Evolutionary conservation across 1,140 invertebrate genomes (phyloP).

Genomic region (Drosophila serrata): DNA sequence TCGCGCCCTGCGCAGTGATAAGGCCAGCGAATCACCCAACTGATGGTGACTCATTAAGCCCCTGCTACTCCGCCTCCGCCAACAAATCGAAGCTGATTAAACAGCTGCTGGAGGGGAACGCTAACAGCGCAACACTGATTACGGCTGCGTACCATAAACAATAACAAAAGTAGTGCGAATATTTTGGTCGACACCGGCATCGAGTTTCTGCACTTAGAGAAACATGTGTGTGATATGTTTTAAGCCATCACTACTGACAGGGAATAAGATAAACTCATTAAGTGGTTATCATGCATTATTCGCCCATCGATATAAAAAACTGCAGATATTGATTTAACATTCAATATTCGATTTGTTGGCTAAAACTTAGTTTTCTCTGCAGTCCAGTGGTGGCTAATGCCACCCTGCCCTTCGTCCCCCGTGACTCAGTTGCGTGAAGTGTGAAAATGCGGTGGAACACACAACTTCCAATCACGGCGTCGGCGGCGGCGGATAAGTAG

Average conservation of each 20-base stretch:
- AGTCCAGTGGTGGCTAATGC: neutral
- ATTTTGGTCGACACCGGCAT: constrained; percentile 47
- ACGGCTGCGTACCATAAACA: constrained; percentile 47
- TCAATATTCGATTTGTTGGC: neutral
- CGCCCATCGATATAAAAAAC: neutral
- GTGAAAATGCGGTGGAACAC: constrained; percentile 59
- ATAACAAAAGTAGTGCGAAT: constrained; percentile 46
- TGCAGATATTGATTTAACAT: constrained; percentile 10
- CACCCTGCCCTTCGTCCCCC: constrained; percentile 17
- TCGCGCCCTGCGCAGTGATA: constrained; percentile 25
- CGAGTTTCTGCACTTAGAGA: constrained; percentile 31
- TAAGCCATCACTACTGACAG: neutral
- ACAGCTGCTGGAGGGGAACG: constrained; percentile 49
- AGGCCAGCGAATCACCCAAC: constrained; percentile 13
- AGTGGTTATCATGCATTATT: neutral
- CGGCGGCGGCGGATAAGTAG: constrained; percentile 46
- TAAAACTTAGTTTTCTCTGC: constrained; percentile 19
- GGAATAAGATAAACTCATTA: neutral
- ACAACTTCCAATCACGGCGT: constrained; percentile 65
- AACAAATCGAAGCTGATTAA: constrained; percentile 50
- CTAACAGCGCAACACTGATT: constrained; percentile 31
- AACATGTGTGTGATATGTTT: neutral
- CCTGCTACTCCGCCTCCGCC: constrained; percentile 10
- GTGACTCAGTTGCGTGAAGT: constrained; percentile 68
- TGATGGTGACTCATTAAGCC: constrained; percentile 32